A percentile compares a stretch with the other conserved stretches of the same genome.
Evolutionary conservation across 2,888 invertebrate genomes (phyloP).

Genomic region (Alsophila aescularia): DNA sequence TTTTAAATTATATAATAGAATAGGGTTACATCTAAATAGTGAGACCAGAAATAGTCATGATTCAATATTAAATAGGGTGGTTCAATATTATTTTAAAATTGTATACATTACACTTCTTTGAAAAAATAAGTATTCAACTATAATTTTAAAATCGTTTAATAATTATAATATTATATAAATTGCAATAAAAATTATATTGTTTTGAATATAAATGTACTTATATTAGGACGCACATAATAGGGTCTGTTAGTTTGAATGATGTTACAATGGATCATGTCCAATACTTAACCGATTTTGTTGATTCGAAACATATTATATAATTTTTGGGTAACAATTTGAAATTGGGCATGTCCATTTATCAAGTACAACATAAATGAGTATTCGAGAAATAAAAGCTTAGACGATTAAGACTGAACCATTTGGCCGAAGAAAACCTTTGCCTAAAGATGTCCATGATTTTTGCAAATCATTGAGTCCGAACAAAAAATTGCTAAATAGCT

Average conservation of each 20-base stretch:
- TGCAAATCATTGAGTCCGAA: slow-evolving; percentile 22
- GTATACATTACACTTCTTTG: slow-evolving; percentile 17
- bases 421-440: slow-evolving; percentile 65
- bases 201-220: slow-evolving; percentile 40
- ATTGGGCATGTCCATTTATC: slow-evolving; percentile 59
- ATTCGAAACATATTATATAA: slow-evolving; percentile 24
- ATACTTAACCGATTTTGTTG: slow-evolving; percentile 21
- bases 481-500: slow-evolving; percentile 32
- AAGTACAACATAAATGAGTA: slow-evolving; percentile 47
- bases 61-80: slow-evolving; percentile 68
- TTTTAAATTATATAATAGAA: slow-evolving; percentile 43
- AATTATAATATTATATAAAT: slow-evolving; percentile 22
- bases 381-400: slow-evolving; percentile 63
- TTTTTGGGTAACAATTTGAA: slow-evolving; percentile 5
- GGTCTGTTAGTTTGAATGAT: slow-evolving; percentile 41
- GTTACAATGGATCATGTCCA: slow-evolving; percentile 43
- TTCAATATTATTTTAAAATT: slow-evolving; percentile 55
- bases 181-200: slow-evolving; percentile 32
- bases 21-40: slow-evolving; percentile 64
- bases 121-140: slow-evolving; percentile 18
- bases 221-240: slow-evolving; percentile 52
- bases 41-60: slow-evolving; percentile 61
- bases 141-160: slow-evolving; percentile 14
- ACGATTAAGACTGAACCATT: slow-evolving; percentile 82
- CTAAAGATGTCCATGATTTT: slow-evolving; percentile 35